These are phyloP conservation scores for Anarsia innoxiella DNA, from an alignment of 2,888 invertebrate species.

Conservation along the genomic window DNA sequence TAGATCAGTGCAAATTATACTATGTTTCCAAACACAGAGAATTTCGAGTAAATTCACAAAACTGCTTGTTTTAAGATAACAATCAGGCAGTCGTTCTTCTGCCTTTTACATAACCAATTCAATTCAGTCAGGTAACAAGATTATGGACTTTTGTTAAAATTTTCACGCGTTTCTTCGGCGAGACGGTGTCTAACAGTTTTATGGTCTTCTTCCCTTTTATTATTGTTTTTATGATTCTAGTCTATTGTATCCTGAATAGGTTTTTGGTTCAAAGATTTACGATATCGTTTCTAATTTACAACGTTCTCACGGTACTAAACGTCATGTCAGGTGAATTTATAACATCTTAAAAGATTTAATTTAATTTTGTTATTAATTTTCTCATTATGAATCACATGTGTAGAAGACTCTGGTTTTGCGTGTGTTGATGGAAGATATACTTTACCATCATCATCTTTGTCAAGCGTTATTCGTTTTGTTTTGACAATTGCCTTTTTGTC, in stretches of 20 bases:
- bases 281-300: slow-evolving; percentile 14
- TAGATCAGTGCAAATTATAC: slow-evolving; percentile 52
- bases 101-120: slow-evolving; percentile 30
- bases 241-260: slow-evolving; percentile 19
- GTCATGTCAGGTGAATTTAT: slow-evolving; percentile 19
- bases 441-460: too few species aligned
- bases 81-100: slow-evolving; percentile 25
- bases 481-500: too few species aligned
- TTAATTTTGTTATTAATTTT: background rate
- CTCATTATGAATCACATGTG: too few species aligned
- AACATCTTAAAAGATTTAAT: slow-evolving; percentile 2
- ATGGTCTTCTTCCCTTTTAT: slow-evolving; percentile 35
- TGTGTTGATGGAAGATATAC: too few species aligned
- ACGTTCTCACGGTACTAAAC: slow-evolving; percentile 20
- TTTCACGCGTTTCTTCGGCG: slow-evolving; percentile 27
- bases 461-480: too few species aligned
- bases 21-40: too few species aligned
- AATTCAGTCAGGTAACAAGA: slow-evolving; percentile 2
- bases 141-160: slow-evolving; percentile 20
- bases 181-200: slow-evolving; percentile 32
- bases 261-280: slow-evolving; percentile 9
- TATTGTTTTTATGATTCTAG: slow-evolving; percentile 19
- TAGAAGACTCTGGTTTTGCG: too few species aligned
- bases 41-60: too few species aligned
- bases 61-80: too few species aligned